Base-by-base conservation (phyloP, 2,113 vertebrate species). In the Oncorhynchus keta region DNA sequence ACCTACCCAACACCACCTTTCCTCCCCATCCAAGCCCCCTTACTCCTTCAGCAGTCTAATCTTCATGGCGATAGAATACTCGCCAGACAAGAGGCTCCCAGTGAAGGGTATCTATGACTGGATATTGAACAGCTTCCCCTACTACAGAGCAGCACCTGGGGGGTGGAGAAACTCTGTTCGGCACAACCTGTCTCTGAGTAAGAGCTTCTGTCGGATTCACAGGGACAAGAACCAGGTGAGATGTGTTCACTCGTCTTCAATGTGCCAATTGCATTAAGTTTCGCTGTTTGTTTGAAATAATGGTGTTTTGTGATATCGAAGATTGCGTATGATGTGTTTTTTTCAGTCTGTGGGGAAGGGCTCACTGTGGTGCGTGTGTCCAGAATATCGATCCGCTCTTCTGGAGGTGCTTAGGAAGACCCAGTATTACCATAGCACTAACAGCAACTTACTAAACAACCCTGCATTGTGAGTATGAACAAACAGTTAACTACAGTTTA, bases 81-180 rank as follows among this genome's bases (percentile, higher is more conserved):
- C 94, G 0, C 80, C 85, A 45, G 79, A 90, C 68, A 94, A 93
- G 82, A 89, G 87, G 79, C 90, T 95, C 30, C 94, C 94, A 1
- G 94, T 95, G 30, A 94, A 93, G 78, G 92, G 86, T 32, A 94
- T 95, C 81, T 95, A 95, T 14, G 86, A 93, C 32, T 95, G 94
- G 94, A 95, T 95, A 55, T 86, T 93, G 68, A 90, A 89, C 62
- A 90, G 85, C 75, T 95, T 95, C 74, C 93, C 94, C 8, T 95
- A 93, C 85, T 95, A 94, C 90, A 89, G 79, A 74, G 89, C 89
- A 1, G 94, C 93, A 11, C 77, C 90, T 0, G 89, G 91, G 22
- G 94, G 93, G 32, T 95, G 94, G 94, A 95, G 93, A 86, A 95
- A 95, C 87, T 95, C 94, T 1, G 91, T 95, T 1, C 87, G 94